Conservation (phyloP, 2,113 vertebrate species). For the Bubo scandiacus region DNA sequence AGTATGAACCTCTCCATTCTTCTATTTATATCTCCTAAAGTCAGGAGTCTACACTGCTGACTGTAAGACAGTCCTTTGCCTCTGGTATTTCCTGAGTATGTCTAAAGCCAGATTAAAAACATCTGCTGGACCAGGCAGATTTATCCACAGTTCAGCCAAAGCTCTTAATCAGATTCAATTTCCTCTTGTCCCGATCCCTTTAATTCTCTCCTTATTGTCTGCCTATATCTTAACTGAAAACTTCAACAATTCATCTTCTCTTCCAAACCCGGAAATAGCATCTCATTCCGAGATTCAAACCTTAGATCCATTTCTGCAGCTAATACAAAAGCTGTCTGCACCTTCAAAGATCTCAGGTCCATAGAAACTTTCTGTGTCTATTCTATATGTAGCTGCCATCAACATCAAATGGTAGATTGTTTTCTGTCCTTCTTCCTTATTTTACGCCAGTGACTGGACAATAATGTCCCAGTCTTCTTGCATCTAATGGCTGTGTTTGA, state of each 20-base stretch:
- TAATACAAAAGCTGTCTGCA: neutral
- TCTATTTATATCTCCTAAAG: neutral
- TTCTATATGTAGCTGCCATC: neutral
- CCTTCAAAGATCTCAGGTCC: neutral
- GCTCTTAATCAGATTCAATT: conserved; percentile 23
- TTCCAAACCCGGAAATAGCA: conserved; percentile 1
- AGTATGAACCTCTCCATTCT: neutral
- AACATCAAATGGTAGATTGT: neutral
- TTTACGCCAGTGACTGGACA: neutral
- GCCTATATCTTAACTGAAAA: neutral
- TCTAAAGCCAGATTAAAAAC: conserved; percentile 35
- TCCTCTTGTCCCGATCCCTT: neutral
- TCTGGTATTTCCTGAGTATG: neutral
- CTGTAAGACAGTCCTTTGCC: neutral
- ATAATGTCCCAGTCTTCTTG: neutral
- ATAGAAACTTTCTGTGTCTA: neutral
- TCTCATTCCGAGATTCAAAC: neutral
- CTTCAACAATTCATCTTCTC: neutral
- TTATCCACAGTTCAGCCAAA: conserved; percentile 11
- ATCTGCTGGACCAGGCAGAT: conserved; percentile 9
- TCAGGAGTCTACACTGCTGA: neutral
- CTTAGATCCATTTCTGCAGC: neutral
- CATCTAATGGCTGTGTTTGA: neutral
- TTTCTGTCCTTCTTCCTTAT: neutral
- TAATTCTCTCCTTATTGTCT: neutral